phyloP scores from a whole-genome alignment of 1,140 invertebrate species.

The Danaus melanippus region DNA sequence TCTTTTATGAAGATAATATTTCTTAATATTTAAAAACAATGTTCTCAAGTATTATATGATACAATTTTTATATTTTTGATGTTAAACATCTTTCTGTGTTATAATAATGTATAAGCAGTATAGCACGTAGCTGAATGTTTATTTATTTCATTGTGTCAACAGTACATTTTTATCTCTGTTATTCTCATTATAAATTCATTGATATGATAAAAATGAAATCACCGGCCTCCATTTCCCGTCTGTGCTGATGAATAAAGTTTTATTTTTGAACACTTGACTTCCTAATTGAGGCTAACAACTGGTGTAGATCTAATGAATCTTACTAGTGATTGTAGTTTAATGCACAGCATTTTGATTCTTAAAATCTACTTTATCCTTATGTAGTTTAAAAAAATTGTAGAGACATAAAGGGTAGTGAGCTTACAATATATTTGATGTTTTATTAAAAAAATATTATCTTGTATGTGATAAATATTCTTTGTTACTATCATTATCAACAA shows the following conservation, averaged over 20 bases:
- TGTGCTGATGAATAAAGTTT: constrained; percentile 29
- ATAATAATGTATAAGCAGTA: constrained; percentile 12
- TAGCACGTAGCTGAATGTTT: constrained; percentile 5
- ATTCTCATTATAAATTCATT: constrained; percentile 12
- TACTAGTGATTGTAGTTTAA: constrained; percentile 3
- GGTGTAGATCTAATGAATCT: constrained; percentile 7
- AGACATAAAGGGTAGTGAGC: too few relatives aligned
- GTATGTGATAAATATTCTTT: too few relatives aligned
- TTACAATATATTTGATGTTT: too few relatives aligned
- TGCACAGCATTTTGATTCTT: constrained; percentile 12
- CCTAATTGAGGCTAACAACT: constrained; percentile 48
- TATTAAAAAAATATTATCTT: too few relatives aligned
- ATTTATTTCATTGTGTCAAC: constrained; percentile 8
- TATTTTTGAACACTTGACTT: constrained; percentile 38
- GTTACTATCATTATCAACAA: too few relatives aligned
- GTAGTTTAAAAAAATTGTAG: too few relatives aligned
- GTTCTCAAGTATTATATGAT: too few relatives aligned
- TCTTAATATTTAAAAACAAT: too few relatives aligned
- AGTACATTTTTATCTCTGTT: constrained; percentile 14
- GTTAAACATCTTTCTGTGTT: too few relatives aligned
- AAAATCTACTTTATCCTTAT: background rate
- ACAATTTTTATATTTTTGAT: too few relatives aligned
- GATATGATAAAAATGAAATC: constrained; percentile 32
- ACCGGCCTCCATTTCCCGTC: constrained; percentile 29
- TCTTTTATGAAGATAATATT: too few relatives aligned